phyloP scores from a whole-genome alignment of 2,113 vertebrate species.

The Carassius auratus region DNA sequence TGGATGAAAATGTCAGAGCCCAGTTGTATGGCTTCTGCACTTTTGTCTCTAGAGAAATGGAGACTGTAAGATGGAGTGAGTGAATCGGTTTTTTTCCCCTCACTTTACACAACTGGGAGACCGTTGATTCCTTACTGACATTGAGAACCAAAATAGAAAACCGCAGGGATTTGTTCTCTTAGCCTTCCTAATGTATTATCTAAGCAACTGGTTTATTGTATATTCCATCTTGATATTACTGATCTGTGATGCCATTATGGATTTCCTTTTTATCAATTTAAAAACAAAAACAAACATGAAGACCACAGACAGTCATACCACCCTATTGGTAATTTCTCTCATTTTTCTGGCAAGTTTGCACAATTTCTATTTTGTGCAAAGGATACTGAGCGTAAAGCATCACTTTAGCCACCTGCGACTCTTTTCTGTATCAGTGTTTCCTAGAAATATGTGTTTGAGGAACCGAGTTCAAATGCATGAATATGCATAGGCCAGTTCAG shows the following conservation, averaged over 20 bases:
- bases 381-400: background rate
- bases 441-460: background rate
- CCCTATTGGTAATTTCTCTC: background rate
- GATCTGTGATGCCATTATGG: background rate
- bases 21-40: slow-evolving; percentile 36
- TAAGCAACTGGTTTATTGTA: background rate
- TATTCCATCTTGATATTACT: background rate
- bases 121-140: background rate
- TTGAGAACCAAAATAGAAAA: slow-evolving; percentile 11
- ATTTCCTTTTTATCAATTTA: background rate
- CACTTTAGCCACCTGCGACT: background rate
- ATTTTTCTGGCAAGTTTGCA: background rate
- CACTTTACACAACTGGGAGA: background rate
- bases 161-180: background rate
- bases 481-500: slow-evolving; percentile 39
- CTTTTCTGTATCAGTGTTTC: background rate
- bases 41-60: slow-evolving; percentile 27
- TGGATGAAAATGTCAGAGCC: slow-evolving; percentile 32
- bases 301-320: background rate
- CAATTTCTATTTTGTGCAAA: background rate
- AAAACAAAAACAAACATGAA: background rate
- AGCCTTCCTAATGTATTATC: background rate
- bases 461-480: slow-evolving; percentile 6
- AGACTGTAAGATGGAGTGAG: background rate
- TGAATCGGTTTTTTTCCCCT: background rate